Base-by-base conservation (phyloP, 92 coral and sea anemone species). In the Pocillopora grandis region DNA sequence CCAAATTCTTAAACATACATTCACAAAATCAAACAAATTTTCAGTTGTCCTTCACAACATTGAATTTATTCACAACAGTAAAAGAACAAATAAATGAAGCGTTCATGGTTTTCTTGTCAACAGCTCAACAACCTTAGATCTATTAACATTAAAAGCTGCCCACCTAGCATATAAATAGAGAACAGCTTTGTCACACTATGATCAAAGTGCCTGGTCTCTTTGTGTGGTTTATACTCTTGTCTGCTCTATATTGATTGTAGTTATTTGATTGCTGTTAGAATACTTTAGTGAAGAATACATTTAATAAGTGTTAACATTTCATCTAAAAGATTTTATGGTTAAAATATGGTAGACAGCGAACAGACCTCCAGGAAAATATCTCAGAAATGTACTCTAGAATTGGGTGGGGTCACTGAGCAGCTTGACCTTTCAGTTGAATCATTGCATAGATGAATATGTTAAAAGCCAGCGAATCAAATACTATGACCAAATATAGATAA, bases 401-500 rank as follows among this genome's bases (percentile, higher is more conserved):
- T 20, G 79, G 86, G 86, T 73, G 86, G 86, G 86, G 86, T 83
- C 80, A 83, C 9, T 52, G 37, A 21, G 7, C 20, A 62, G 67
- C 78, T 27, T 83, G 86, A 83, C 86, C 86, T 74, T 13, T 75
- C 31, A 23, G 59, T 52, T 83, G 72, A 49, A 67, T 80, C 49
- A 74, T 62, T 65, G n/a, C 80, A 58, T 65, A 73, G 23, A 74
- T 73, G 80, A 83, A 63, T 75, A 62, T 20, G 72, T 74, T 82
- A 72, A 56, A 82, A 60, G 78, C 81, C 75, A 71, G 13, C 14
- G 59, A 78, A 89, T 62, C 78, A 49, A 79, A 91, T 91, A 91
- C 80, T 83, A 88, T 91, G 91, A 76, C 94, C 94, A 84, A 84
- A 91, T 91, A 91, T 91, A 91, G 91, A 80, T 80, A 73, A 74